Conservation (phyloP, 1,140 invertebrate species). For the Drosophila lacertosa region DNA sequence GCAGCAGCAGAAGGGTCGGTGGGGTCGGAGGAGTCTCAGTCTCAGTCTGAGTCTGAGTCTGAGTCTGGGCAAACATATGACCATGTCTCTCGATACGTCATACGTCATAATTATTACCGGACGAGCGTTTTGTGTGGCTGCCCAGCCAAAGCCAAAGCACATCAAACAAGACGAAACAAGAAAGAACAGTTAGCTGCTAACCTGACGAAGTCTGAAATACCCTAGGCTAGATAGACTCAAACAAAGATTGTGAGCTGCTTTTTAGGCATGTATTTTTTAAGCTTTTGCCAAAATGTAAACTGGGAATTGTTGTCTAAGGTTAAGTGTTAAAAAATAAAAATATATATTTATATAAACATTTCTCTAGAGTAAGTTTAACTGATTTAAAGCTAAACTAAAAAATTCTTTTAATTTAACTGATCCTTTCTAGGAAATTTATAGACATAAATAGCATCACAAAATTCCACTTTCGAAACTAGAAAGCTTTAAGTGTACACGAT, state of each 20-base stretch:
- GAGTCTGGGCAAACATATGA: constrained; percentile 44
- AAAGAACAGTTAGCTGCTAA: background rate
- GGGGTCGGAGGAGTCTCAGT: constrained; percentile 1
- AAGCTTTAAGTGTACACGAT: background rate
- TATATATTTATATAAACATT: no score
- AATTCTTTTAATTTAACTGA: no score
- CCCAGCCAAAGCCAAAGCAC: constrained; percentile 61
- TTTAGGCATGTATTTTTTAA: no score
- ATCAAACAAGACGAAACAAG: constrained; percentile 41
- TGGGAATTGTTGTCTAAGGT: no score
- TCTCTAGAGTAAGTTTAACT: no score
- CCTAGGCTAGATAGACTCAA: background rate
- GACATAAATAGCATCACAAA: no score
- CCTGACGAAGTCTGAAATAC: constrained; percentile 2
- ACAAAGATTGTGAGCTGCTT: no score
- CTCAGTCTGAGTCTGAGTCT: constrained; percentile 19
- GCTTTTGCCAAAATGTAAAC: no score
- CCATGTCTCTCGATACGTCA: constrained; percentile 61
- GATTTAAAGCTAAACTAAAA: no score
- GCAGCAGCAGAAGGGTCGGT: background rate
- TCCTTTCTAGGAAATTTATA: no score
- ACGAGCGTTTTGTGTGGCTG: constrained; percentile 32
- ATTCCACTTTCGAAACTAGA: no score
- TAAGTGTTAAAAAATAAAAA: no score
- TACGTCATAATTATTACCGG: constrained; percentile 61